Base-by-base conservation (phyloP, 2,888 invertebrate species). In the Loripinus fragilis region DNA sequence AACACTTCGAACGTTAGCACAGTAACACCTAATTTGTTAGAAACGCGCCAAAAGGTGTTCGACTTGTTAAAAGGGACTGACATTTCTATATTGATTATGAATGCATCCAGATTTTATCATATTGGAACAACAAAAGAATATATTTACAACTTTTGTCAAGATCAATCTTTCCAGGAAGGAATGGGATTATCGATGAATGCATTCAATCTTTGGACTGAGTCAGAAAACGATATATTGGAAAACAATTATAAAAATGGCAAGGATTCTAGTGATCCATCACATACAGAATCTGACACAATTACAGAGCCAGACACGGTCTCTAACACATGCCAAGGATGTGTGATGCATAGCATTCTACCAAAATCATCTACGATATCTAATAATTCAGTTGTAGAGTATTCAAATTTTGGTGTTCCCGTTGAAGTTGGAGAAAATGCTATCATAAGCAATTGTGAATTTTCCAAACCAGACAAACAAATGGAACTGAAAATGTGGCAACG, bases 71-170 rank as follows among this genome's bases (percentile, higher is more conserved):
- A 90, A 42, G 89, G 88, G 0, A 88, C 88, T 10, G 84, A 90
- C 10, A 81, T 94, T 23, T 88, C 90, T 74, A 83, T 94, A 7
- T 73, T 94, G 8, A 86, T 92, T 1, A 88, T 94, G 75, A 91
- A 93, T 71, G 81, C 89, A 7, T 94, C 94, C 0, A 90, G 88
- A 77, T 94, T 94, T 82, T 92, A 93, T 72, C 94, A 94, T 81
- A 90, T 94, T 42, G 94, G 94, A 8, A 94, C 94, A 2, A 93
- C 93, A 81, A 85, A 85, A n/a, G 93, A 93, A 76, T 91, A 92
- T 70, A 82, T 93, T 8, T 76, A 91, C 28, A 85, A 92, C 73
- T 90, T 92, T 65, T 92, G 92, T 70, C 85, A 87, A 20, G 90
- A 93, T 76, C 50, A 67, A 17, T 55, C 66, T 10, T 88, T 92